A percentile compares a stretch with the other conserved stretches of the same genome.
phyloP scores from a whole-genome alignment of 2,797 vertebrate genomes.

The Sebastes itinus region DNA sequence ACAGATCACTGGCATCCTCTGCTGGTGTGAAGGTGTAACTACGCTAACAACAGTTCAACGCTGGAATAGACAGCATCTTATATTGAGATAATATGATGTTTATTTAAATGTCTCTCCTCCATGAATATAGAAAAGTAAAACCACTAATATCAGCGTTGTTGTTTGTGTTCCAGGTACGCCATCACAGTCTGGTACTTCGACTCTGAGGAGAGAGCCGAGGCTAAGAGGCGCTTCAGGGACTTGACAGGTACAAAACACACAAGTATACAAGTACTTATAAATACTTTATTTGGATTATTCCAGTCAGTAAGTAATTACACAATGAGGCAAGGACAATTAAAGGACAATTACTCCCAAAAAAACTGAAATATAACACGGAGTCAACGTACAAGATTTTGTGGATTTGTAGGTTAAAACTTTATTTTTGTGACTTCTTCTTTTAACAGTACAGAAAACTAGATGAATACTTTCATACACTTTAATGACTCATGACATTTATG shows the following conservation, averaged over 20 bases:
- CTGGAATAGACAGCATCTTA: too few species aligned
- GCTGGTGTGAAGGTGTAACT: neutral
- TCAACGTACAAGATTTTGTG: neutral
- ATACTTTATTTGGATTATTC: too few species aligned
- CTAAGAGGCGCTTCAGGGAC: conserved; percentile 78
- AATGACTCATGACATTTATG: too few species aligned
- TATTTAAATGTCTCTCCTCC: neutral
- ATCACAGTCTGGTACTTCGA: conserved; percentile 98
- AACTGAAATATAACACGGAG: too few species aligned
- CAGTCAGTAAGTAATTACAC: too few species aligned
- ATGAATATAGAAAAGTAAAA: neutral
- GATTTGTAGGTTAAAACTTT: too few species aligned
- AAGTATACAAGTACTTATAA: neutral
- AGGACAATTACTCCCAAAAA: too few species aligned
- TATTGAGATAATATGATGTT: neutral
- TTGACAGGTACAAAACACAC: conserved; percentile 28
- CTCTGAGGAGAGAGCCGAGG: conserved; percentile 92
- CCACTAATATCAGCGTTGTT: too few species aligned
- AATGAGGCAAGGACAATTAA: too few species aligned
- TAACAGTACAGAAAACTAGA: neutral
- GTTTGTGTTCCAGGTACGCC: conserved; percentile 85
- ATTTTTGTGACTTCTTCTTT: neutral
- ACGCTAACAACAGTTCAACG: neutral
- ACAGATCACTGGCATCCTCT: neutral
- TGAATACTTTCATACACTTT: too few species aligned